Evolutionary conservation across 2,888 invertebrate genomes (phyloP), one percentile per base, ranked within the genome.

Genomic region (Epirrita christyi): DNA sequence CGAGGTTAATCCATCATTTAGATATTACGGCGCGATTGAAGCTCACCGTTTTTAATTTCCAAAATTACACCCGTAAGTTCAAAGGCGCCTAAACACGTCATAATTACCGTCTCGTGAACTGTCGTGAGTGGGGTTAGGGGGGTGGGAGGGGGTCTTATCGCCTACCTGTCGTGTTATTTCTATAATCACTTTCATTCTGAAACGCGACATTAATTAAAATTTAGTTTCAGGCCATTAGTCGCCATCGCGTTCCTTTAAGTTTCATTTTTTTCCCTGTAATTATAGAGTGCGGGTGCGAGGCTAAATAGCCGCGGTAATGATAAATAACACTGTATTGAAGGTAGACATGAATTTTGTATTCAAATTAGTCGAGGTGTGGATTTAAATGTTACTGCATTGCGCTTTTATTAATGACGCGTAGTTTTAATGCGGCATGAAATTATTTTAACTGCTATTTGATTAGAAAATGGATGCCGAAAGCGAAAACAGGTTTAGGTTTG

Each of bases 141-240:
- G 75, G 67, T 75, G 71, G 71, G 29, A 71, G 66, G 71, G 73
- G 68, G 40, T 59, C 80, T 79, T 76, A 76, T 72, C 73, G 75
- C 78, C 80, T 75, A 75, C 83, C 83, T 88, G 87, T 88, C 89
- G 89, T 84, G 87, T 91, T 90, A 88, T 84, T 88, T 85, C 81
- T 84, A 84, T 92, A 92, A 92, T 92, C 89, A 92, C 88, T 90
- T 88, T 87, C 86, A 89, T 89, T 91, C 78, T 90, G 87, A 85
- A 91, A 90, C 88, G 89, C 90, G 91, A 89, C 89, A 92, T 88
- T 92, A 92, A 92, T 92, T 92, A 92, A 92, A 92, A 91, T 92
- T 92, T 92, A 91, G 92, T 89, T 91, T 89, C 89, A 90, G 90
- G 73, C 90, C 91, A 90, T 92, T 91, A 90, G 90, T 88, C 76